A percentile compares a stretch with the other conserved stretches of the same genome.
Conservation (phyloP, 2,797 vertebrate species). For the Tokudaia muenninki region DNA sequence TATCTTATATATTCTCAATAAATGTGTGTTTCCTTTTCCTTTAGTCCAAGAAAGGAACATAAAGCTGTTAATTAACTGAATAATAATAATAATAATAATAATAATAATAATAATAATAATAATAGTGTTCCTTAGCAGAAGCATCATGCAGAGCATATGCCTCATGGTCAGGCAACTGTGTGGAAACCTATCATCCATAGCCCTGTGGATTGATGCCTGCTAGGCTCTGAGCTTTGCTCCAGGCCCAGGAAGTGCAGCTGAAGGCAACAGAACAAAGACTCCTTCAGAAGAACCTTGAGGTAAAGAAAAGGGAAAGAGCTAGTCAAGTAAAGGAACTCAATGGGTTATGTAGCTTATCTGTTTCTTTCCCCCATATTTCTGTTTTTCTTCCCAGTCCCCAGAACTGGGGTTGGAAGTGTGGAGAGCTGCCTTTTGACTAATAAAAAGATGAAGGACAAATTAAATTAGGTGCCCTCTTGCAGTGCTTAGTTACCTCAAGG, state of each 20-base stretch:
- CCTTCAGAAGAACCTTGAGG: background rate
- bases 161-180: too few species aligned
- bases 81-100: background rate
- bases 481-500: background rate
- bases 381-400: background rate
- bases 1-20: background rate
- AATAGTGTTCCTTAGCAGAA: background rate
- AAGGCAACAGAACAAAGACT: background rate
- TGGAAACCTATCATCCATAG: background rate
- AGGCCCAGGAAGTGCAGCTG: background rate
- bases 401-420: background rate
- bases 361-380: background rate
- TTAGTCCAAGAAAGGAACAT: background rate
- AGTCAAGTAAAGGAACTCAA: background rate
- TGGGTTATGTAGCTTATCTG: background rate
- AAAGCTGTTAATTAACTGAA: background rate
- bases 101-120: too few species aligned
- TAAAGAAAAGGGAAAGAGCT: background rate
- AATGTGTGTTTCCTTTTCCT: conserved; percentile 16
- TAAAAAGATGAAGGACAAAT: background rate
- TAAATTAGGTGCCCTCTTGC: background rate
- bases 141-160: background rate
- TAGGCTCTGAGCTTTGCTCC: background rate
- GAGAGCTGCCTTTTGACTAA: background rate
- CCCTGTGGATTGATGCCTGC: background rate